Base-by-base conservation (phyloP, 2,888 invertebrate species). In the Heteromyza rotundicornis region DNA sequence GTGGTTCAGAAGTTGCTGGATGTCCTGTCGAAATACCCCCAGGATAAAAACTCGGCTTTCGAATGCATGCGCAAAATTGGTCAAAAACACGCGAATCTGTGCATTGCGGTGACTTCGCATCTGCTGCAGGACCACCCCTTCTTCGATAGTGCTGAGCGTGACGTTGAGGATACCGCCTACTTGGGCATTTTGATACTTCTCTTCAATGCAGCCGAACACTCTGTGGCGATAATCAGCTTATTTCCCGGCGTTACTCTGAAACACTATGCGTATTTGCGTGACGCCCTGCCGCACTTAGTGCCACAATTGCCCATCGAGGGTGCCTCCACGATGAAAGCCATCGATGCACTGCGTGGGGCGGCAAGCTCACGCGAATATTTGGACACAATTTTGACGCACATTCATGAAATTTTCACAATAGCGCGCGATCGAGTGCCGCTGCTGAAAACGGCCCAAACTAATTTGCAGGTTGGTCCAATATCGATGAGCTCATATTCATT, bases 101-200 rank as follows among this genome's bases (percentile, higher is more conserved):
- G 95, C 1, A 86, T 96, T 72, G 94, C 96, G 2, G 85, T 98
- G 36, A 92, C 95, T 0, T 91, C 95, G 0, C 92, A 95, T 69
- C 86, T 99, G 61, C 86, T 99, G 16, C 92, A 91, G 67, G 91
- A 95, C 65, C 98, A 99, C 85, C 97, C 98, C 0, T 96, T 96
- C 84, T 96, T 98, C 81, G 96, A 98, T 80, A 94, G 92, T 73
- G 92, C 96, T 0, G 98, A 98, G 80, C 94, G 94, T 0, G 95
- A 97, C 79, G 94, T 98, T 2, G 96, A 98, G 72, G 97, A 98
- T 81, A 94, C 96, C 1, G 89, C 94, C 50, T 97, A 95, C 84
- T 90, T 97, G 67, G 95, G 95, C 76, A 90, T 96, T 7, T 84
- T 99, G 62, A 93, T 98, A 67, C 84, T 98, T 74, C 92, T 98